Conservation (phyloP, 2,113 vertebrate genomes). For the Rhagologus leucostigma region DNA sequence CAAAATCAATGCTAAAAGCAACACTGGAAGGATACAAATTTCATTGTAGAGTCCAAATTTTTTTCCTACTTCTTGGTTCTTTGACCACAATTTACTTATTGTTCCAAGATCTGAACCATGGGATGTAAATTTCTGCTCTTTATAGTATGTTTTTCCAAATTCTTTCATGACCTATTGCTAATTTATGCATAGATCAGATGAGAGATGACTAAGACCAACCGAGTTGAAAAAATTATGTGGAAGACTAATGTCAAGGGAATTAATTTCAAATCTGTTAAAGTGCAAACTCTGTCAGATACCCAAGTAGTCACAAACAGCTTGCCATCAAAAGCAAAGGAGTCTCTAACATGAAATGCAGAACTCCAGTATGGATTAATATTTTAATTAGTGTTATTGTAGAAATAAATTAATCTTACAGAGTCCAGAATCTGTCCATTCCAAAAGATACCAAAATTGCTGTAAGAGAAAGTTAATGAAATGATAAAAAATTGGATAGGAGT, state of each 20-base stretch:
- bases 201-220: neutral
- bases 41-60: neutral
- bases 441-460: neutral
- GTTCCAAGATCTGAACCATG: neutral
- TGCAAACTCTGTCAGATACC: neutral
- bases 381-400: neutral
- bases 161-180: neutral
- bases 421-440: neutral
- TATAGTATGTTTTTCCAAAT: neutral
- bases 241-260: neutral
- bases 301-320: neutral
- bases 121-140: conserved; percentile 5
- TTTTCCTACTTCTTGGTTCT: neutral
- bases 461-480: neutral
- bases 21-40: neutral
- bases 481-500: neutral
- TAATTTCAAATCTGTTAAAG: neutral
- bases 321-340: neutral
- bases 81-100: neutral
- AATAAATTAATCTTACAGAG: neutral
- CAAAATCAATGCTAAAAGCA: neutral
- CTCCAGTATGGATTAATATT: neutral
- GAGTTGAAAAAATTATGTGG: conserved; percentile 2
- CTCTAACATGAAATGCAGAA: neutral
- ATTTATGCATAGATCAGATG: neutral